phyloP scores from a whole-genome alignment of 2,888 invertebrate species.

The Pemphredon lugubris region DNA sequence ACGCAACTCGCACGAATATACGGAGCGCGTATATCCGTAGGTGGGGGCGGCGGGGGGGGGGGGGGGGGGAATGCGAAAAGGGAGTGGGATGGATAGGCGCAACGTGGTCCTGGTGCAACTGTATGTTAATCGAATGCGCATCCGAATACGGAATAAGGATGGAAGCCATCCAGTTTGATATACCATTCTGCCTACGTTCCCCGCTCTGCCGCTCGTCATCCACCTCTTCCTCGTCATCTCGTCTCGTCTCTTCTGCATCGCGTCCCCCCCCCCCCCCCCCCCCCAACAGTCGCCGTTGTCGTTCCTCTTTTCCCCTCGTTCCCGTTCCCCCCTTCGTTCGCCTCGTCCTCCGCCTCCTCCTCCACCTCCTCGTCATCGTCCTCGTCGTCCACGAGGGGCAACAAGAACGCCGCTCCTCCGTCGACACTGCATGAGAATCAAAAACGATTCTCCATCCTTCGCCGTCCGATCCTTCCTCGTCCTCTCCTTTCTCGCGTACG shows the following conservation, averaged over 20 bases:
- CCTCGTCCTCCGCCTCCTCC: slow-evolving; percentile 23
- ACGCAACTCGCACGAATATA: slow-evolving; percentile 50
- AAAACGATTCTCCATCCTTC: slow-evolving; percentile 43
- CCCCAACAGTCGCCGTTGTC: slow-evolving; percentile 37
- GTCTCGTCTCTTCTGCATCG: slow-evolving; percentile 59
- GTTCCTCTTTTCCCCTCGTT: slow-evolving; percentile 38
- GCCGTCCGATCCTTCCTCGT: neutral
- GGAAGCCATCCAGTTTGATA: slow-evolving; percentile 69
- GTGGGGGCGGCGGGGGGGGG: too few relatives aligned
- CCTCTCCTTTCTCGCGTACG: neutral
- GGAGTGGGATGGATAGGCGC: slow-evolving; percentile 71
- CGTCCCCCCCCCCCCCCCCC: slow-evolving; percentile 26
- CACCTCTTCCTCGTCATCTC: slow-evolving; percentile 65
- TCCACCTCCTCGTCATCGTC: slow-evolving; percentile 46
- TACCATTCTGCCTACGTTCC: slow-evolving; percentile 66
- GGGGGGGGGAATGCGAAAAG: slow-evolving; percentile 65
- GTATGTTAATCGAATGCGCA: slow-evolving; percentile 78
- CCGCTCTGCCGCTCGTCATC: slow-evolving; percentile 55
- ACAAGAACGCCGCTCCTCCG: slow-evolving; percentile 43
- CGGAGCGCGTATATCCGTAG: slow-evolving; percentile 41
- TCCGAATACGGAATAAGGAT: slow-evolving; percentile 78
- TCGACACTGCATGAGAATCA: slow-evolving; percentile 70
- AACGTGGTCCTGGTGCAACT: slow-evolving; percentile 71
- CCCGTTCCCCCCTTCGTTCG: too few relatives aligned
- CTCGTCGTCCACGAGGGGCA: slow-evolving; percentile 40